Conservation (phyloP, 2,797 vertebrate species). For the Silurus aristotelis region DNA sequence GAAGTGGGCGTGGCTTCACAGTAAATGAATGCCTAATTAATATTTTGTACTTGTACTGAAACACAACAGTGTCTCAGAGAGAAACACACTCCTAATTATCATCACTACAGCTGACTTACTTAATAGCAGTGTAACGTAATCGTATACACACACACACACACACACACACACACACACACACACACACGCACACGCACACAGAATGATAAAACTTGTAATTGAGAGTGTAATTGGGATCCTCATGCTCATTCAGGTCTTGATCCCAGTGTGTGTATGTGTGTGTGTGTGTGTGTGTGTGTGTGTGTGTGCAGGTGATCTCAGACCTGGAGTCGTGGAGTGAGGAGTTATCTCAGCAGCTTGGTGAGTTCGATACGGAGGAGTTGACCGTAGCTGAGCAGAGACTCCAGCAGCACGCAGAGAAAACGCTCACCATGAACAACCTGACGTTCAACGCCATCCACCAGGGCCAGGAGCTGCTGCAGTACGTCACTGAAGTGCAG, state of each 20-base stretch:
- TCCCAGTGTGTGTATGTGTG: neutral
- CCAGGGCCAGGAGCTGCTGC: constrained; percentile 95
- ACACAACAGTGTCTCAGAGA: neutral
- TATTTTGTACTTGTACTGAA: neutral
- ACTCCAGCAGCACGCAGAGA: constrained; percentile 96
- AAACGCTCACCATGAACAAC: constrained; percentile 98
- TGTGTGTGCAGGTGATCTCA: constrained; percentile 85
- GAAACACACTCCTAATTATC: neutral
- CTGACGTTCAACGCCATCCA: constrained; percentile 97
- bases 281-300: constrained; percentile 34
- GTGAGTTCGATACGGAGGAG: constrained; percentile 95
- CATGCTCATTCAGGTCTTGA: neutral
- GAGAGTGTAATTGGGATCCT: neutral
- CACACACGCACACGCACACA: neutral
- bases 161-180: neutral
- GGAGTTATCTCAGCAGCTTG: constrained; percentile 94
- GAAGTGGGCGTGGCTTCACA: neutral
- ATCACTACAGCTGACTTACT: neutral
- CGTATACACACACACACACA: too few species aligned
- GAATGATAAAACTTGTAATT: neutral
- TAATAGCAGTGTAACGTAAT: constrained; percentile 2
- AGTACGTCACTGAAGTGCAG: constrained; percentile 96
- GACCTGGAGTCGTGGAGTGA: constrained; percentile 98
- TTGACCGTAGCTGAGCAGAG: constrained; percentile 93
- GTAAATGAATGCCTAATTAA: too few species aligned